phyloP scores from a whole-genome alignment of 2,888 invertebrate genomes.

The Nemotelus pantherinus region DNA sequence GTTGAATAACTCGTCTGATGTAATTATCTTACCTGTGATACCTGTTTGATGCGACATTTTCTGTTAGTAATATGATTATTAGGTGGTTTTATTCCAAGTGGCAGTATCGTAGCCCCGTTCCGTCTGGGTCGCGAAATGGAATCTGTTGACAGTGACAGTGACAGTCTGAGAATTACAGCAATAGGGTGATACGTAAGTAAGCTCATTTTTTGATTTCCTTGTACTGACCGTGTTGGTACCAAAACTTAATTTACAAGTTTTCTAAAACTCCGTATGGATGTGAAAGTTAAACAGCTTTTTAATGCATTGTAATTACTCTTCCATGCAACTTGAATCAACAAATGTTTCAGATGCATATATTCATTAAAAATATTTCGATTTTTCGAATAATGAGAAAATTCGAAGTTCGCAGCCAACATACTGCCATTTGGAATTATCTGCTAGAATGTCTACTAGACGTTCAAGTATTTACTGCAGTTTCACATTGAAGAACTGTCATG shows the following conservation, averaged over 20 bases:
- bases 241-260: too few species aligned
- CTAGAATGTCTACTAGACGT: conserved; percentile 21
- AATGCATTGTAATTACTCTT: too few species aligned
- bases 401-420: too few species aligned
- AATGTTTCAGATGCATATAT: too few species aligned
- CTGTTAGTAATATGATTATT: conserved; percentile 29
- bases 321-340: too few species aligned
- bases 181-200: background rate
- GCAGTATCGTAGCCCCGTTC: background rate
- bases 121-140: background rate
- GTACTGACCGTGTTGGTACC: too few species aligned
- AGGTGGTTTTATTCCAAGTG: conserved; percentile 10
- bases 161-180: background rate
- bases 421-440: conserved; percentile 27
- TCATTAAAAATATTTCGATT: too few species aligned
- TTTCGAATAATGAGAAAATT: too few species aligned
- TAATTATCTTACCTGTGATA: conserved; percentile 75
- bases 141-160: conserved; percentile 20
- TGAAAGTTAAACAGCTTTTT: too few species aligned
- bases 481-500: conserved; percentile 46
- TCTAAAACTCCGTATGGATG: too few species aligned
- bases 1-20: too few species aligned
- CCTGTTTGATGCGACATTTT: conserved; percentile 92
- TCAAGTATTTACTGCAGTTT: conserved; percentile 25
- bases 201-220: too few species aligned